Evolutionary conservation across 2,113 vertebrate genomes (phyloP).

Genomic region (Syngnathus floridae): DNA sequence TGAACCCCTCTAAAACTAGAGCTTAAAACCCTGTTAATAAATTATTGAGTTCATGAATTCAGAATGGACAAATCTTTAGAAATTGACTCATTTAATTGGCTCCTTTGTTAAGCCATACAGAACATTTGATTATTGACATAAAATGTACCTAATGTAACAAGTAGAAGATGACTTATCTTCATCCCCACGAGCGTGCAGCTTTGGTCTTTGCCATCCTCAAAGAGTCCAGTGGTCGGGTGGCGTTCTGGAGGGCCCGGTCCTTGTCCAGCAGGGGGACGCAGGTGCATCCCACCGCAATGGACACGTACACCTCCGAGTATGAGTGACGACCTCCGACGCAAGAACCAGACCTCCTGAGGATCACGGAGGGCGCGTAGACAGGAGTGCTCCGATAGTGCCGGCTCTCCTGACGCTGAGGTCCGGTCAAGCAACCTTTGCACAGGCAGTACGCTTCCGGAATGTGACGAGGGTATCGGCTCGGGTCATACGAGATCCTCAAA

Average conservation of each 20-base stretch:
- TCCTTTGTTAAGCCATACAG: not conserved
- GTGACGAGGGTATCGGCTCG: constrained; percentile 78
- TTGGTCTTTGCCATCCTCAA: constrained; percentile 58
- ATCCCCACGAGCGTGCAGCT: not conserved
- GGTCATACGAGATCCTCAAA: constrained; percentile 80
- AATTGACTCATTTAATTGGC: not conserved
- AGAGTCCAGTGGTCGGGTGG: constrained; percentile 70
- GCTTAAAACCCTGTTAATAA: not conserved
- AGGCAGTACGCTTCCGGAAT: constrained; percentile 93
- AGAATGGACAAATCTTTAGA: not conserved
- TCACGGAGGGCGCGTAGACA: constrained; percentile 80
- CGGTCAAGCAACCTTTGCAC: constrained; percentile 85
- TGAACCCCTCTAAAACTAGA: not conserved
- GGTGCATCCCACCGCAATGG: constrained; percentile 88
- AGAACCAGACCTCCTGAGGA: constrained; percentile 75
- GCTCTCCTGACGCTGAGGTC: constrained; percentile 74
- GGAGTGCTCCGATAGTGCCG: constrained; percentile 78
- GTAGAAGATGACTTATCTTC: not conserved
- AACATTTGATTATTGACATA: not conserved
- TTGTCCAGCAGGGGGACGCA: constrained; percentile 75
- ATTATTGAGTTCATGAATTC: not conserved
- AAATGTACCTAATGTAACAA: not conserved
- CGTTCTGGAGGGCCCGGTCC: constrained; percentile 49
- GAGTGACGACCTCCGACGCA: constrained; percentile 79
- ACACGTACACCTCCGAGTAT: constrained; percentile 83